Evolutionary conservation across 2,797 vertebrate species (phyloP).

Genomic region (Ataeniobius toweri): DNA sequence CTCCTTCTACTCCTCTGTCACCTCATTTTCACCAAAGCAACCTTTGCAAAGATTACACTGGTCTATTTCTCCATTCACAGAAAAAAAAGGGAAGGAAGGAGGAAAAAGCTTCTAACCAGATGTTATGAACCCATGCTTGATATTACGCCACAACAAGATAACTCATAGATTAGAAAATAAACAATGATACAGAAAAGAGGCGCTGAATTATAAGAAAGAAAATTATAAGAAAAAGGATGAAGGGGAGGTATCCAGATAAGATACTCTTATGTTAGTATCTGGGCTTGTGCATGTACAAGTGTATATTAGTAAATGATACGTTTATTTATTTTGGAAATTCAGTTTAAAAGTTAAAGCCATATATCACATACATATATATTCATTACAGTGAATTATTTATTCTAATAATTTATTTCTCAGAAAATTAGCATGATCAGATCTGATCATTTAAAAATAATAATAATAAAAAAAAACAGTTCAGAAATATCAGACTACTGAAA

Average conservation of each 20-base stretch:
- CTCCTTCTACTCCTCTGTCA: slow-evolving; percentile 43
- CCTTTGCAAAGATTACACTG: slow-evolving; percentile 73
- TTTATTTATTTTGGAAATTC: not conserved
- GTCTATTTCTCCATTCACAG: slow-evolving; percentile 68
- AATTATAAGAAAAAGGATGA: slow-evolving; percentile 9
- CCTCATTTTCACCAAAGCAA: slow-evolving; percentile 71
- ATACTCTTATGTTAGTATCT: slow-evolving; percentile 40
- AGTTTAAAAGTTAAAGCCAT: not conserved
- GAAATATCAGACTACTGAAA: too few relatives aligned
- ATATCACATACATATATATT: not conserved
- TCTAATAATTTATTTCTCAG: not conserved
- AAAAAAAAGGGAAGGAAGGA: slow-evolving; percentile 9
- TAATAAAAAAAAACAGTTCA: too few relatives aligned
- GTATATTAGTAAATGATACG: not conserved
- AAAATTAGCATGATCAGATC: too few relatives aligned
- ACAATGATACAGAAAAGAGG: slow-evolving; percentile 54
- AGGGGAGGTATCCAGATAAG: slow-evolving; percentile 21
- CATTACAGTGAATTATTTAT: not conserved
- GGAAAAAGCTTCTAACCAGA: slow-evolving; percentile 43
- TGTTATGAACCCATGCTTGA: slow-evolving; percentile 53
- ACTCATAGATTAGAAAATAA: slow-evolving; percentile 44
- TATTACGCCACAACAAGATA: slow-evolving; percentile 53
- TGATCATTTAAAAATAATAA: too few relatives aligned
- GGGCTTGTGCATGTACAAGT: slow-evolving; percentile 17
- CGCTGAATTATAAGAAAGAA: slow-evolving; percentile 52